These are phyloP conservation scores for Ammodramus savannarum DNA, from an alignment of 2,113 vertebrate species.

Conservation along the genomic window DNA sequence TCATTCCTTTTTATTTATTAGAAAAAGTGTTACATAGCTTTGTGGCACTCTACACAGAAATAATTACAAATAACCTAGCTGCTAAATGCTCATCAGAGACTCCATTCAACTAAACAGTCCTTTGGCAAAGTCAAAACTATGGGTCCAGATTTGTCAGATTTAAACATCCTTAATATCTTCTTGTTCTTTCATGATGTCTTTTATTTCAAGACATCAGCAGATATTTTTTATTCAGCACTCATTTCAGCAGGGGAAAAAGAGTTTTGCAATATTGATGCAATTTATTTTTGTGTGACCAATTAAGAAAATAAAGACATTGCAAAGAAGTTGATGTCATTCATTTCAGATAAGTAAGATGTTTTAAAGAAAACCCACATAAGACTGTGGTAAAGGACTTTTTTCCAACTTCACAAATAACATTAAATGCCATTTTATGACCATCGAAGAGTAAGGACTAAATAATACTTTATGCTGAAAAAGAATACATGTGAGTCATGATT, in stretches of 20 bases:
- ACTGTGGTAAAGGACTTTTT: not conserved
- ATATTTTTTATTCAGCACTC: not conserved
- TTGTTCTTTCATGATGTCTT: not conserved
- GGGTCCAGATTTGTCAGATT: not conserved
- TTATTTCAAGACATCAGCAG: not conserved
- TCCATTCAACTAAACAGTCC: not conserved
- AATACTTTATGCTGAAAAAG: constrained; percentile 1
- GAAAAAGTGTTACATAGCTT: not conserved
- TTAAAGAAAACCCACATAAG: not conserved
- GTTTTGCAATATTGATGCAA: not conserved
- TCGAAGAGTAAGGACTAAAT: not conserved
- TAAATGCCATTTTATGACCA: not conserved
- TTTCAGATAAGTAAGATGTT: not conserved
- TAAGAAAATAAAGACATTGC: not conserved
- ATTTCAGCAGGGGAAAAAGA: not conserved
- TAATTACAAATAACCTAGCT: not conserved
- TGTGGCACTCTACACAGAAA: not conserved
- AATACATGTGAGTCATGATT: not conserved
- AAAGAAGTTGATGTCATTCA: not conserved
- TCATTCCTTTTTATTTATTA: not conserved
- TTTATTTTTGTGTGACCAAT: not conserved
- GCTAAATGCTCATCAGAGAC: not conserved
- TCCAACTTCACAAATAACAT: not conserved
- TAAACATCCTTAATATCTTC: not conserved
- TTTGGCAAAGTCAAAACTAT: not conserved